phyloP scores from a whole-genome alignment of 2,113 vertebrate species.

The Actenoides hombroni region DNA sequence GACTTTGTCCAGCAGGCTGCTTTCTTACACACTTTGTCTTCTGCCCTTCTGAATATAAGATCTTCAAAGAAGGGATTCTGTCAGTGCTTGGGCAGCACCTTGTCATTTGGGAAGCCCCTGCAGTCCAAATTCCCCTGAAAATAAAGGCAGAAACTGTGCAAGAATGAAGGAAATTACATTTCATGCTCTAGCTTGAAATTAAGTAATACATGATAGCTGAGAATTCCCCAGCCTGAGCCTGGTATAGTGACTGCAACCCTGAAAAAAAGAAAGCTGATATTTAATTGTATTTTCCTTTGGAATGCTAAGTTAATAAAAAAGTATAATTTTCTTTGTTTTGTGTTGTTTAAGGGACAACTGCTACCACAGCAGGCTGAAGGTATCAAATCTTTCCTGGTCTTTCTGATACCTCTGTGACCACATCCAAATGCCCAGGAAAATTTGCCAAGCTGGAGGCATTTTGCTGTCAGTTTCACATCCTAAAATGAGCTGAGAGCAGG shows the following conservation, averaged over 20 bases:
- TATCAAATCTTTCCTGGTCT: conserved; percentile 11
- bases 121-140: not conserved
- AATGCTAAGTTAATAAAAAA: not conserved
- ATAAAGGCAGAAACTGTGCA: not conserved
- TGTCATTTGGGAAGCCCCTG: not conserved
- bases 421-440: conserved; percentile 26
- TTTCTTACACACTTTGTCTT: not conserved
- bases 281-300: not conserved
- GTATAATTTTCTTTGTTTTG: not conserved
- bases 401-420: not conserved
- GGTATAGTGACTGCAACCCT: not conserved
- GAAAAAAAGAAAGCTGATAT: not conserved
- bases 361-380: not conserved
- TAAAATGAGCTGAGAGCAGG: conserved; percentile 4
- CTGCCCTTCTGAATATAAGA: not conserved
- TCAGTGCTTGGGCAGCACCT: not conserved
- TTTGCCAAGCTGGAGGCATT: conserved; percentile 31
- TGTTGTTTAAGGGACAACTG: not conserved
- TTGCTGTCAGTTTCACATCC: conserved; percentile 29
- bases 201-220: not conserved
- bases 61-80: not conserved
- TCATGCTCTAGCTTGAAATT: not conserved
- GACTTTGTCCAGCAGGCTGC: not conserved
- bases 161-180: not conserved
- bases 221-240: not conserved